phyloP scores from a whole-genome alignment of 2,113 vertebrate species.

The Bungarus multicinctus region DNA sequence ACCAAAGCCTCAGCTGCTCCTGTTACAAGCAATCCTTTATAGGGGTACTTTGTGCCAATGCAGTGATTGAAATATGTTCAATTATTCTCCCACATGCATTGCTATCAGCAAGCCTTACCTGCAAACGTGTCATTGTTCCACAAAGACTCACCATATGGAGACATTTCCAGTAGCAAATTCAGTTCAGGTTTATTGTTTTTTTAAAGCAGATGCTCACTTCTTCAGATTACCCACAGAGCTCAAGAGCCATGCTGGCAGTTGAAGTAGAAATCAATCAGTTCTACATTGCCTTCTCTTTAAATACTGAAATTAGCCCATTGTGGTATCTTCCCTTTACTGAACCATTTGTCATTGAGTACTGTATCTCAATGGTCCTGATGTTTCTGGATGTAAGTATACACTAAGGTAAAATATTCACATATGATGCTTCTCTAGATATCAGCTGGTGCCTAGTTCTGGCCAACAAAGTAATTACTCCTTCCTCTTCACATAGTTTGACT shows the following conservation, averaged over 20 bases:
- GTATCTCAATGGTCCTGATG: neutral
- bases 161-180: neutral
- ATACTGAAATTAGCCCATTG: neutral
- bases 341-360: neutral
- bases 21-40: neutral
- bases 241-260: neutral
- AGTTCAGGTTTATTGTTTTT: neutral
- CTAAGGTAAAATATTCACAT: neutral
- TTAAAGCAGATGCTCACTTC: neutral
- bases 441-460: neutral
- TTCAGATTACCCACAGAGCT: neutral
- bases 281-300: neutral
- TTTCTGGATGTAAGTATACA: neutral
- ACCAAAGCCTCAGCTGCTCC: neutral
- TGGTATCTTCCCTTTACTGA: neutral
- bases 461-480: neutral
- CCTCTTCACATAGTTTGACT: neutral
- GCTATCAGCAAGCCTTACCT: neutral
- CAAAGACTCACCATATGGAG: neutral
- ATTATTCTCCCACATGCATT: neutral
- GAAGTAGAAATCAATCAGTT: neutral
- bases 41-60: neutral
- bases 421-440: neutral
- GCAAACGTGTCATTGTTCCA: neutral
- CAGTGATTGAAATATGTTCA: neutral